Conservation (phyloP, 2,797 vertebrate genomes). For the Trachops cirrhosus region DNA sequence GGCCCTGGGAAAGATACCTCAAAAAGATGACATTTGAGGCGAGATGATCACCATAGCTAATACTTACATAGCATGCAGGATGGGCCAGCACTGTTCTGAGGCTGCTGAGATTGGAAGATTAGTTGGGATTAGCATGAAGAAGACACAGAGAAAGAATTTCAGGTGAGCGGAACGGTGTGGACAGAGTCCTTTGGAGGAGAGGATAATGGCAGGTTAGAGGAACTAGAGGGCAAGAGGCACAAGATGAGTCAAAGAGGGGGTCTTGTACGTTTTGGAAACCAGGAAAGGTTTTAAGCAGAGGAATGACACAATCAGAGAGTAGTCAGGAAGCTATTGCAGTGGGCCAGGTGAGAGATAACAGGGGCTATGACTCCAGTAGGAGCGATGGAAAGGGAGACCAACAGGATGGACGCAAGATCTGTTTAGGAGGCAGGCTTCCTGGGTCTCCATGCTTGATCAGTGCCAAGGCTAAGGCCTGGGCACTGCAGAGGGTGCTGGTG, state of each 20-base stretch:
- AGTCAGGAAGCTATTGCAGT: background rate
- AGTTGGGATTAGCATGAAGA: background rate
- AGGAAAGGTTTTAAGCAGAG: background rate
- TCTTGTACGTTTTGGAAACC: background rate
- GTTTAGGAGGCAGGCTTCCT: background rate
- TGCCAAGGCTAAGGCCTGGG: background rate
- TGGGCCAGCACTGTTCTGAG: background rate
- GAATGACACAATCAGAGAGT: background rate
- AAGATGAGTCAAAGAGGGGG: background rate
- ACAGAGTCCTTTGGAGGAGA: background rate
- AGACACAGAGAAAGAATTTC: background rate
- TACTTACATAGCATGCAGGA: background rate
- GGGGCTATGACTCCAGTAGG: background rate
- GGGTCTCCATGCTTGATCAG: background rate
- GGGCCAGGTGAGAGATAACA: background rate
- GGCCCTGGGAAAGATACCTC: background rate
- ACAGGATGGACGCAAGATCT: background rate
- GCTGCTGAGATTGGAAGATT: background rate
- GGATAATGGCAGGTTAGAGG: background rate
- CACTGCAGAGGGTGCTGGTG: background rate
- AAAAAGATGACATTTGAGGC: background rate
- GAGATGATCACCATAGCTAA: background rate
- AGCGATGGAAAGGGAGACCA: background rate
- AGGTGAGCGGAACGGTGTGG: background rate
- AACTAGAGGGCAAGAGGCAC: background rate